Conservation (phyloP, 2,888 invertebrate species). For the Pandemis cinnamomeana region DNA sequence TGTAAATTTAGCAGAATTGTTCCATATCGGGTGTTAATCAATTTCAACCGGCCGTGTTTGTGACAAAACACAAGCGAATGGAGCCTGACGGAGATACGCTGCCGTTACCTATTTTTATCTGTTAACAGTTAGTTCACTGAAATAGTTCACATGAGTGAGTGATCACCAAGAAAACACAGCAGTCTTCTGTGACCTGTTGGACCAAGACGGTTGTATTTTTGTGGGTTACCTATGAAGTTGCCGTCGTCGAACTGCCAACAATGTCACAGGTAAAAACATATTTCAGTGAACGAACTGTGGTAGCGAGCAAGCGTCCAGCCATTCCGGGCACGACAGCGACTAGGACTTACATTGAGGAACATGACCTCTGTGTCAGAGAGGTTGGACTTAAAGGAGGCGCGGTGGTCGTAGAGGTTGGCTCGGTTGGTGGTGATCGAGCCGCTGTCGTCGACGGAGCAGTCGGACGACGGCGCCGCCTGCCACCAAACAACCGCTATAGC, state of each 20-base stretch:
- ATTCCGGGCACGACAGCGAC: slow-evolving; percentile 48
- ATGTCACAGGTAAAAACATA: too few relatives aligned
- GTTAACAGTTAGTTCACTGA: neutral
- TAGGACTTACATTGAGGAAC: slow-evolving; percentile 92
- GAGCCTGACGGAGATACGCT: neutral
- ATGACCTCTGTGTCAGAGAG: slow-evolving; percentile 98
- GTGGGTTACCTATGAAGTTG: too few relatives aligned
- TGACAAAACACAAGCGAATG: too few relatives aligned
- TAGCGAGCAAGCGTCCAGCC: slow-evolving; percentile 22
- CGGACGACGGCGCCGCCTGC: slow-evolving; percentile 88
- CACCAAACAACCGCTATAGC: slow-evolving; percentile 56
- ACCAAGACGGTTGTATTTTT: too few relatives aligned
- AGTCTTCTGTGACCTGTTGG: too few relatives aligned
- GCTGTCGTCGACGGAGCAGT: slow-evolving; percentile 86
- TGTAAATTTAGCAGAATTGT: neutral
- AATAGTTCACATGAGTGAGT: too few relatives aligned
- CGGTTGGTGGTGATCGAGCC: slow-evolving; percentile 93
- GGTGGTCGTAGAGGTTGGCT: slow-evolving; percentile 89
- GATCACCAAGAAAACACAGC: too few relatives aligned
- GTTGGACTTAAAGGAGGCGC: slow-evolving; percentile 93
- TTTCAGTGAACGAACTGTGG: too few relatives aligned
- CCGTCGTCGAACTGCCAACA: too few relatives aligned
- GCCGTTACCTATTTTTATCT: neutral
- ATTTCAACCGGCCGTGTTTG: too few relatives aligned
- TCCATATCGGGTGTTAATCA: neutral